Base-by-base conservation (phyloP, 2,888 invertebrate genomes). In the Icerya purchasi region DNA sequence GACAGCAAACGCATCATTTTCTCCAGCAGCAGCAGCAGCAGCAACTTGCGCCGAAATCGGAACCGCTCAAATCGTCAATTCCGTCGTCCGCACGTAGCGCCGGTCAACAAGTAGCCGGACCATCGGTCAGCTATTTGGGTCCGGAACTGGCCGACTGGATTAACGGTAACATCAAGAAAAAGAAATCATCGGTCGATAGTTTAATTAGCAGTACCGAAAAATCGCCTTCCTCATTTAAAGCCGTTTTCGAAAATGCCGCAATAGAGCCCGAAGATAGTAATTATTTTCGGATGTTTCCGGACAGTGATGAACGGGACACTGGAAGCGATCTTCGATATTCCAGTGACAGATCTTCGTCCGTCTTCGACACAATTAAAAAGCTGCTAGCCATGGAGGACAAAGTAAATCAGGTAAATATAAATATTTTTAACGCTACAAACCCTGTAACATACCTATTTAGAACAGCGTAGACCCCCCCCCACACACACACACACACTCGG, bases 321-420 rank as follows among this genome's bases (percentile, higher is more conserved):
- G n/a, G n/a, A n/a, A n/a, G n/a, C n/a, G n/a, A n/a, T 36, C 36
- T 5, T 8, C 36, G 5, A 36, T 36, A 36, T 36, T 36, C 5
- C 14, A 36, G 36, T 61, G 65, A 73, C 59, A 66, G 70, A 23
- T 50, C 59, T 18, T 58, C 60, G 1, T 75, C 76, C 0, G 76
- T 77, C 20, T 78, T 77, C 66, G 76, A 77, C 63, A 77, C 77
- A 53, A 77, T 78, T 67, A 77, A 76, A 65, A 74, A 76, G 63
- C 72, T 78, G 67, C 69, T 78, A 60, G 73, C 77, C 57, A 74
- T 77, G 71, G 76, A 77, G 65, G 74, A 77, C 65, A 71, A 70
- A 63, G 68, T 74, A 50, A 73, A 73, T 67, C 74, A 78, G 71
- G 81, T 82, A 73, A 77, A 78, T 75, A 65, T n/a, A n/a, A n/a